These are phyloP conservation scores for Drosophila nikananu DNA, from an alignment of 1,140 invertebrate species.

Conservation along the genomic window DNA sequence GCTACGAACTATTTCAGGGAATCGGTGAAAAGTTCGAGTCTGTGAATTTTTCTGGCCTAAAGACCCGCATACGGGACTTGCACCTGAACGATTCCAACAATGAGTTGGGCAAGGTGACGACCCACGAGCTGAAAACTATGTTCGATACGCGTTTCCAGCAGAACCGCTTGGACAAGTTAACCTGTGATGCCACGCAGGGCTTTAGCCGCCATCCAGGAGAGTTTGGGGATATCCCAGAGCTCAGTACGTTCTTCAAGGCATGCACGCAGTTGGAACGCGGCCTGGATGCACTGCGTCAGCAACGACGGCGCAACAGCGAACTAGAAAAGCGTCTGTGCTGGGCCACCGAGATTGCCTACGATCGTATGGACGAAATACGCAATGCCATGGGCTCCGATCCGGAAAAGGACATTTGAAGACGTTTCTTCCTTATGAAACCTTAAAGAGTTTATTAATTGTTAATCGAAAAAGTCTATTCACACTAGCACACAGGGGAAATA, in stretches of 20 bases:
- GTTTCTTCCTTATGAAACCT: neutral
- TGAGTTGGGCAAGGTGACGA: conserved; percentile 44
- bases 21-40: conserved; percentile 71
- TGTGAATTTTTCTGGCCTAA: conserved; percentile 64
- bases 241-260: conserved; percentile 74
- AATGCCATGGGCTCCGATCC: conserved; percentile 56
- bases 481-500: conserved; percentile 25
- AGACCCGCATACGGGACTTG: conserved; percentile 70
- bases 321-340: conserved; percentile 66
- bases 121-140: conserved; percentile 57
- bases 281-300: conserved; percentile 63
- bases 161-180: conserved; percentile 65
- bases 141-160: conserved; percentile 61
- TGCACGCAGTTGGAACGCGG: conserved; percentile 77
- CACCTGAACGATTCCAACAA: conserved; percentile 53
- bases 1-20: conserved; percentile 74
- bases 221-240: conserved; percentile 81
- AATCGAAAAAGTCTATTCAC: conserved; percentile 16
- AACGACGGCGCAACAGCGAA: conserved; percentile 56
- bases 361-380: conserved; percentile 76
- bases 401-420: conserved; percentile 56
- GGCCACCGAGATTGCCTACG: conserved; percentile 70
- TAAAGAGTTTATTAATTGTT: conserved; percentile 3
- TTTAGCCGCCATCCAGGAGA: conserved; percentile 80
- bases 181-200: conserved; percentile 55